Conservation (phyloP, 2,113 vertebrate species). For the Gracilinanus agilis region DNA sequence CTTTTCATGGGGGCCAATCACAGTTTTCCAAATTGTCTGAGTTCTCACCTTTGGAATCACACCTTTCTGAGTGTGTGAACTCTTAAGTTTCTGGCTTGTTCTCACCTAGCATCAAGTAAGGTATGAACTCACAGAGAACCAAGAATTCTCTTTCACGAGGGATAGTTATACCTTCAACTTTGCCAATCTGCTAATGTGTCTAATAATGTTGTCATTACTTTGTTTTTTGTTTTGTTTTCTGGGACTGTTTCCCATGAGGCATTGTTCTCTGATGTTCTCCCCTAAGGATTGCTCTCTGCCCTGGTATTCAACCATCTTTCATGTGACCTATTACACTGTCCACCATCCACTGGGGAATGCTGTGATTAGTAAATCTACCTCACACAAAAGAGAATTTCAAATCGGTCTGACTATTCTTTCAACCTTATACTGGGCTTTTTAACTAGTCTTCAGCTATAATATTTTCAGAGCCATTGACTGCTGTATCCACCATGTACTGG, state of each 20-base stretch:
- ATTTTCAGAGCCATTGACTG: not conserved
- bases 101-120: no score
- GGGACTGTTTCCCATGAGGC: not conserved
- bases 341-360: not conserved
- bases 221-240: not conserved
- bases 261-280: no score
- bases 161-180: not conserved
- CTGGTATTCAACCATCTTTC: not conserved
- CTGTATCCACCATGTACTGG: not conserved
- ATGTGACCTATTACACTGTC: not conserved
- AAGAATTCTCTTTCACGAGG: no score
- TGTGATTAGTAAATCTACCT: not conserved
- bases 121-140: no score
- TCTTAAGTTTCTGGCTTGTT: no score
- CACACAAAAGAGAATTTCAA: not conserved
- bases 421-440: not conserved
- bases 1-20: no score
- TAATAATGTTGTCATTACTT: not conserved
- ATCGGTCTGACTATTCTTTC: not conserved
- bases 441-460: not conserved
- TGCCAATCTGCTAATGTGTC: not conserved
- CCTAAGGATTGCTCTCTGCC: no score
- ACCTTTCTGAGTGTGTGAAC: no score
- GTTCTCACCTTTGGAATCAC: no score
- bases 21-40: no score